Conservation (phyloP, 2,113 vertebrate species). For the Corythornis vintsioides region DNA sequence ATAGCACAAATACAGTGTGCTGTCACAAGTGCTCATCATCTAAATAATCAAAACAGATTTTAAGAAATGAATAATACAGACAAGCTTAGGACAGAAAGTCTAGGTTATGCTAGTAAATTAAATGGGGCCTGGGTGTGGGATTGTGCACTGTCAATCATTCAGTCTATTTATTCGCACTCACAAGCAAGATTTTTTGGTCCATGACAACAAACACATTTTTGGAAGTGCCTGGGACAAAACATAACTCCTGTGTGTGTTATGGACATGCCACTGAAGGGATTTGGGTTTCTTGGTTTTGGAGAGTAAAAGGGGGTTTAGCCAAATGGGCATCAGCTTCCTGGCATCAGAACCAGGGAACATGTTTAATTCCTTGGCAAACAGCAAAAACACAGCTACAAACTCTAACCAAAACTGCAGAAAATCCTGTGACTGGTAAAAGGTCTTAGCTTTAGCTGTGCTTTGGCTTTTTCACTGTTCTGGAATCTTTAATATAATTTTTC, state of each 20-base stretch:
- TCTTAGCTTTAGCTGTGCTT: not conserved
- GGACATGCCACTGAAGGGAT: rapidly evolving
- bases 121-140: not conserved
- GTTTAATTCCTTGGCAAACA: not conserved
- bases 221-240: not conserved
- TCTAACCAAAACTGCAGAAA: not conserved
- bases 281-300: not conserved
- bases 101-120: not conserved
- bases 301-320: not conserved
- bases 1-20: not conserved
- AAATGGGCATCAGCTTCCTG: not conserved
- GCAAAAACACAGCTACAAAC: not conserved
- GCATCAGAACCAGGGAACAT: not conserved
- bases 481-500: not conserved
- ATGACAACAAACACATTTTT: not conserved
- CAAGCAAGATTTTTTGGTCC: not conserved
- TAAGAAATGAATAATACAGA: not conserved
- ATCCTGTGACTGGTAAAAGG: not conserved
- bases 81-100: not conserved
- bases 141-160: not conserved
- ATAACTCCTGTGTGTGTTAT: not conserved
- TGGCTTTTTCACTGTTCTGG: not conserved
- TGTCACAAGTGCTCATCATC: not conserved
- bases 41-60: not conserved
- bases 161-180: not conserved